Percentiles rank a stretch among this genome's conserved stretches.
These are phyloP conservation scores for Proisotoma minuta DNA, from an alignment of 2,888 invertebrate genomes.

Conservation along the genomic window DNA sequence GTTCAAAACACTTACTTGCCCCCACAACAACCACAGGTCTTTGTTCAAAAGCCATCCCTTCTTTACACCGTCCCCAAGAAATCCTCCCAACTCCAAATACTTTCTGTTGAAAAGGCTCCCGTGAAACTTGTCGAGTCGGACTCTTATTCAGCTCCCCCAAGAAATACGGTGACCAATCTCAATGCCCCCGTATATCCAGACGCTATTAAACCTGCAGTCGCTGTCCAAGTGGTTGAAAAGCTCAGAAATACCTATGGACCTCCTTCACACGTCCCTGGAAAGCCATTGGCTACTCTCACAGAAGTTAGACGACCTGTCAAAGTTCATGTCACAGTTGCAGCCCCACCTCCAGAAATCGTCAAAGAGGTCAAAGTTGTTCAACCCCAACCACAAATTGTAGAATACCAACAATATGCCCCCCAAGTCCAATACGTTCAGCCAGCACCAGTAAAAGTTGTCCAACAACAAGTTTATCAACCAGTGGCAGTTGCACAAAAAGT, in stretches of 20 bases:
- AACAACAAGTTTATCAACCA: slow-evolving; percentile 3
- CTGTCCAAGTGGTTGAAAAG: slow-evolving; percentile 4
- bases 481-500: slow-evolving; percentile 7
- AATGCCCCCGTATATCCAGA: slow-evolving; percentile 29
- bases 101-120: background rate
- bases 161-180: slow-evolving; percentile 27
- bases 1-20: background rate
- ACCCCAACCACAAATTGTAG: slow-evolving; percentile 9
- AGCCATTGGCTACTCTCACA: background rate
- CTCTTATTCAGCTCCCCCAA: slow-evolving; percentile 31
- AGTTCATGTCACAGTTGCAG: background rate
- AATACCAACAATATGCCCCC: background rate
- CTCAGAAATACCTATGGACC: slow-evolving; percentile 27
- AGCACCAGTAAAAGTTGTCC: background rate
- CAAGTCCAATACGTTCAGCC: slow-evolving; percentile 3
- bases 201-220: slow-evolving; percentile 18
- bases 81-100: slow-evolving; percentile 1
- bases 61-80: slow-evolving; percentile 11
- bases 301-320: slow-evolving; percentile 4
- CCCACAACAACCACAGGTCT: background rate
- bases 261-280: slow-evolving; percentile 5
- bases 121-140: slow-evolving; percentile 21
- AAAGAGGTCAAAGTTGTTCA: slow-evolving; percentile 7
- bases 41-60: background rate
- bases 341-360: slow-evolving; percentile 7